Base-by-base conservation (phyloP, 2,797 vertebrate species). In the Chelon labrosus region DNA sequence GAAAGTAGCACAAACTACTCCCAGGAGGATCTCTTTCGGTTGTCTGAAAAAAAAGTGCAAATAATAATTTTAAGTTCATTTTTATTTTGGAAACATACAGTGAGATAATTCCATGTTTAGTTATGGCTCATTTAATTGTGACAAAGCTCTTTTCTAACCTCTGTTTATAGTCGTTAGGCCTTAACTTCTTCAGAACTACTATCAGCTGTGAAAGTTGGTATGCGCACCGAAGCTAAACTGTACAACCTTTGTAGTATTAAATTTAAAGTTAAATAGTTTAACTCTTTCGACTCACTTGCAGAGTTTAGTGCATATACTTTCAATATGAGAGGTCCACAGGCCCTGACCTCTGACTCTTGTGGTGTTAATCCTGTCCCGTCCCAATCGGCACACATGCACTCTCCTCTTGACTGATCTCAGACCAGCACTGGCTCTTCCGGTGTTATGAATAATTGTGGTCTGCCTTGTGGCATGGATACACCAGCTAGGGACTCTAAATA, bases 381-480 rank as follows among this genome's bases (percentile, higher is more conserved):
- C 75, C 70, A 84, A 66, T 65, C 5, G n/a, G 75, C 67, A 76
- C 85, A 77, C 42, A 56, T 8, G 4, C 61, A 52, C 42, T 38
- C 61, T 53, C 35, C 70, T 77, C 74, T 66, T 63, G 55, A 86
- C 81, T 86, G 85, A 89, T 83, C 77, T 72, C 39, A 82, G 80
- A 90, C 76, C 73, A 83, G 75, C 50, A 4, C 65, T 52, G 72
- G 73, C 72, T 70, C 62, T 75, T 79, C 52, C 64, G 56, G 70
- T 78, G 83, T 83, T 88, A 77, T 80, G 83, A 88, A 88, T 90
- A 77, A 92, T 88, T 90, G 85, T 62, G 81, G 80, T 84, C 91
- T 92, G 88, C 88, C 86, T 77, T 81, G 82, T 70, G 85, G 80
- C 92, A 90, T 92, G 80, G 92, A 93, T 89, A 94, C 88, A 89